Base-by-base conservation (phyloP, 2,888 invertebrate genomes). In the Callimorpha dominula region DNA sequence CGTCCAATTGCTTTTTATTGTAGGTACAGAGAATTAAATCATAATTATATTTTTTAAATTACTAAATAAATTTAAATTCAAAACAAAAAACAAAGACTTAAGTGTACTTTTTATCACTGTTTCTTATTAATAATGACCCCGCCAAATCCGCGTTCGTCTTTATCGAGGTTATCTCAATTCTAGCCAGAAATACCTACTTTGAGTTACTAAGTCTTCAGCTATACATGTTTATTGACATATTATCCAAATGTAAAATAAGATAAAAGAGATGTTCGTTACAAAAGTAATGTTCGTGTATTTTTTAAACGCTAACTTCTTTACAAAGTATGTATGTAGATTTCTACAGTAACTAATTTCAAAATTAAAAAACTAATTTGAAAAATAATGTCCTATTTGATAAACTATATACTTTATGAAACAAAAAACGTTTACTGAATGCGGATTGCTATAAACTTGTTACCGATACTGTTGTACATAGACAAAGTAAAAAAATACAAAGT, bases 161-260 rank as follows among this genome's bases (percentile, higher is more conserved):
- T 85, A 87, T 84, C 85, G 77, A 84, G 85, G 86, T 91, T 91
- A 92, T 91, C 89, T 85, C 69, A 64, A 78, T 76, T 88, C 86
- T 78, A 80, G 84, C 80, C 81, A 83, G 88, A 90, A 89, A 89
- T 65, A 70, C 64, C 70, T 76, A 71, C 43, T 78, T 73, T 68
- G 65, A 75, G 70, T 77, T 76, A 78, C 74, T 71, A 78, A 67
- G n/a, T 71, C 74, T 72, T 68, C 76, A 70, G 78, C 68, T 77
- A 9, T 52, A 50, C 31, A 68, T 70, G 69, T 68, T 74, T 74
- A 71, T 57, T 52, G 50, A 40, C 43, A 2, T 43, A 64, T 31
- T 31, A 31, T 17, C 4, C n/a, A 64, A 42, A n/a, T 64, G 43
- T 9, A 43, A 64, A 43, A 46, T 43, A 65, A 17, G 40, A 49